A percentile compares a stretch with the other conserved stretches of the same genome.
These are phyloP conservation scores for Pediacus dermestoides DNA, from an alignment of 2,888 invertebrate species.

Conservation along the genomic window DNA sequence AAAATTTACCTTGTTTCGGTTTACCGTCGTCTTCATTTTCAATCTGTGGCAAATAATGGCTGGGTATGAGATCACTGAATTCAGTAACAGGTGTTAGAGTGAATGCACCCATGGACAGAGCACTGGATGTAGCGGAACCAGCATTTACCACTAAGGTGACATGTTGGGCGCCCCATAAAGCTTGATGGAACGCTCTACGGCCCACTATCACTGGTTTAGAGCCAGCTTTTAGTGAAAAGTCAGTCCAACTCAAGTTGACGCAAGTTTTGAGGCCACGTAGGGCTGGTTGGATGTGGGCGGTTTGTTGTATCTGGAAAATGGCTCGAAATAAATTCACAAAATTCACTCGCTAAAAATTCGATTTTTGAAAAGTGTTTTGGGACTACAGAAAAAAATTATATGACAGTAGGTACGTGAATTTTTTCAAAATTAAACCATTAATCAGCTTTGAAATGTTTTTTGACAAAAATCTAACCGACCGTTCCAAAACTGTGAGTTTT, in stretches of 20 bases:
- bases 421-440: too few relatives aligned
- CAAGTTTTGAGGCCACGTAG: slow-evolving; percentile 69
- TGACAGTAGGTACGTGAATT: too few relatives aligned
- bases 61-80: slow-evolving; percentile 74
- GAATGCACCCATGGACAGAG: slow-evolving; percentile 56
- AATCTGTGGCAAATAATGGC: slow-evolving; percentile 56
- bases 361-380: too few relatives aligned
- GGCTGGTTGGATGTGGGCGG: slow-evolving; percentile 63
- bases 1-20: slow-evolving; percentile 63
- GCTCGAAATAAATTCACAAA: slow-evolving; percentile 1
- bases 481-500: too few relatives aligned
- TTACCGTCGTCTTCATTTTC: slow-evolving; percentile 58
- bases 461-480: too few relatives aligned
- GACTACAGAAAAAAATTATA: too few relatives aligned
- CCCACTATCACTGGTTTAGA: slow-evolving; percentile 59
- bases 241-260: slow-evolving; percentile 69
- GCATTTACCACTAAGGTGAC: slow-evolving; percentile 66
- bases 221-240: slow-evolving; percentile 58
- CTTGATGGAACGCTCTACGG: slow-evolving; percentile 70
- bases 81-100: slow-evolving; percentile 73
- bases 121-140: slow-evolving; percentile 57
- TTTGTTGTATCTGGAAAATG: slow-evolving; percentile 62
- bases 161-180: slow-evolving; percentile 69
- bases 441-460: too few relatives aligned
- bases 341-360: too few relatives aligned